Evolutionary conservation across 2,888 invertebrate species (phyloP), one percentile per base, ranked within the genome.

Genomic region (Phrixothrix hirtus): DNA sequence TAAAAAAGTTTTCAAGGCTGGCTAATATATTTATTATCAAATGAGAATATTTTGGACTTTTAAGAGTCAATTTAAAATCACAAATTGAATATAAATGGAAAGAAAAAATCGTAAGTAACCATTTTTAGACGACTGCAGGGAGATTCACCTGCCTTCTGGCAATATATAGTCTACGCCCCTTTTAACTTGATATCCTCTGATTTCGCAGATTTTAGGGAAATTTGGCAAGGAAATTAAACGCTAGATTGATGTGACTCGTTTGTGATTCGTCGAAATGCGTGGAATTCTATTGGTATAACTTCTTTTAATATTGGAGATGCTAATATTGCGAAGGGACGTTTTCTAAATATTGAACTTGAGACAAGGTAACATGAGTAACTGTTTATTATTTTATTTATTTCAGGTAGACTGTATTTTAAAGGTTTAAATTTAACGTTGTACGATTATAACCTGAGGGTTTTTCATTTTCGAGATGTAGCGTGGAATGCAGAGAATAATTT

Each of bases 211-310:
- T 61, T 64, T 53, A 57, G 55, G 55, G 51, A 58, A 67, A 67
- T 67, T 68, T 67, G 63, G 60, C 61, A 57, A 67, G 69, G 69
- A 69, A 69, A 69, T 69, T 69, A 66, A 65, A 64, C 61, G 62
- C 63, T 59, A 64, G 65, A 67, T 69, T 64, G 65, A 58, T 54
- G 65, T 57, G 55, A 60, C 58, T 38, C 53, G 39, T 46, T 57
- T 57, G 53, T 56, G 58, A 66, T 66, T 66, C 66, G 66, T 59
- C 45, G 63, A 42, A 34, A n/a, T 38, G 48, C 49, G 39, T 43
- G 54, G 55, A 56, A 55, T 52, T 61, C 62, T 59, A 68, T 69
- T 68, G 69, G 69, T 55, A 63, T 59, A 54, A 44, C 43, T 12
- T 15, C 38, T 46, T 38, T 34, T 14, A 32, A 26, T 52, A 60